Evolutionary conservation across 2,797 vertebrate species (phyloP).

Genomic region (Martes flavigula): DNA sequence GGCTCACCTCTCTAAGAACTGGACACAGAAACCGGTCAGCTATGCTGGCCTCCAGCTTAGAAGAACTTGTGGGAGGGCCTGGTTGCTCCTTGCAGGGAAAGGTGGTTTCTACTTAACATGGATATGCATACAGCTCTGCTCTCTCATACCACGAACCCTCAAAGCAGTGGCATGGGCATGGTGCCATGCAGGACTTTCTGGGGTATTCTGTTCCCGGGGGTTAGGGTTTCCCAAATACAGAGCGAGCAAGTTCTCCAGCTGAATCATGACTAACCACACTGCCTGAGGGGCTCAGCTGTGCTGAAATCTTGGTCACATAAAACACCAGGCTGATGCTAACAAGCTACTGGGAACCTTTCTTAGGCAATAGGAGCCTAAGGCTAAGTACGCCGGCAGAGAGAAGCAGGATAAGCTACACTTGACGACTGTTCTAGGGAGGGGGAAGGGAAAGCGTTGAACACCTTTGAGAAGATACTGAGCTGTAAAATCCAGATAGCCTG

Average conservation of each 20-base stretch:
- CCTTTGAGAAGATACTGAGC: background rate
- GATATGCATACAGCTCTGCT: background rate
- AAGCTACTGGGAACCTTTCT: background rate
- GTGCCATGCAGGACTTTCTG: background rate
- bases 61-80: background rate
- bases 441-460: background rate
- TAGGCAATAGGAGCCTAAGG: background rate
- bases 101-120: background rate
- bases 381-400: background rate
- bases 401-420: background rate
- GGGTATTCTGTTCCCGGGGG: background rate
- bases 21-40: background rate
- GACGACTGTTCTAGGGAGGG: background rate
- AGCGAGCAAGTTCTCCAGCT: background rate
- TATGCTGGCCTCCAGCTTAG: background rate
- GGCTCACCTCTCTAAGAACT: background rate
- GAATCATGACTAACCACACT: background rate
- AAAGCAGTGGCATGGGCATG: background rate
- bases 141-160: background rate
- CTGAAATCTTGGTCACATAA: background rate
- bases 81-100: accelerated
- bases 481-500: background rate
- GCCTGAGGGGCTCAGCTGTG: background rate
- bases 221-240: background rate
- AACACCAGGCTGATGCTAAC: background rate